These are phyloP conservation scores for Agrypnia vestita DNA, from an alignment of 1,140 invertebrate species.

Conservation along the genomic window DNA sequence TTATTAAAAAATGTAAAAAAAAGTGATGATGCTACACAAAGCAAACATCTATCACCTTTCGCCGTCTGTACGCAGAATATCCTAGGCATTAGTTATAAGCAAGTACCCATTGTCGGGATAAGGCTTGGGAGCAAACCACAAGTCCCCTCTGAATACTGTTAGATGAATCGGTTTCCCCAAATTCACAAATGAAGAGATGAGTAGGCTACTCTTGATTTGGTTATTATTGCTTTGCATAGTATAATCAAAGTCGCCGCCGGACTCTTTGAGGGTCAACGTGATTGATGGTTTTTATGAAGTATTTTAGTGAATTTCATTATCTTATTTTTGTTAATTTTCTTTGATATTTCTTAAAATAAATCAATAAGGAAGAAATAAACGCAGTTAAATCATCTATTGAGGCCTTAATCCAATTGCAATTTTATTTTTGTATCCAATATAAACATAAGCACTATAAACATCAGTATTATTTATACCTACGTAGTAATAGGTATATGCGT, in stretches of 20 bases:
- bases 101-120: constrained; percentile 21
- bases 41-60: not conserved
- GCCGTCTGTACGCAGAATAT: constrained; percentile 11
- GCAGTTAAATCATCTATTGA: no score
- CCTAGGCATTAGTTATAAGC: not conserved
- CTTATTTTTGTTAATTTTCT: no score
- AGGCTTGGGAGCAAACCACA: constrained; percentile 25
- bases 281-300: not conserved
- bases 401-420: no score
- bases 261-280: not conserved
- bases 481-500: no score
- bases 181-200: constrained; percentile 10
- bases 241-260: not conserved
- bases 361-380: no score
- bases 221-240: not conserved
- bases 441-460: no score
- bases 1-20: no score
- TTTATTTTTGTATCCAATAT: no score
- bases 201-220: constrained; percentile 10
- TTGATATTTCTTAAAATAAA: no score
- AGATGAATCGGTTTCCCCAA: constrained; percentile 19
- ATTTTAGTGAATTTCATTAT: no score
- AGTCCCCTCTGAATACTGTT: constrained; percentile 21
- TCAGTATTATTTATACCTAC: no score
- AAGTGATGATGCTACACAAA: no score